phyloP scores from a whole-genome alignment of 2,888 invertebrate species.

The Uropetala carovei region DNA sequence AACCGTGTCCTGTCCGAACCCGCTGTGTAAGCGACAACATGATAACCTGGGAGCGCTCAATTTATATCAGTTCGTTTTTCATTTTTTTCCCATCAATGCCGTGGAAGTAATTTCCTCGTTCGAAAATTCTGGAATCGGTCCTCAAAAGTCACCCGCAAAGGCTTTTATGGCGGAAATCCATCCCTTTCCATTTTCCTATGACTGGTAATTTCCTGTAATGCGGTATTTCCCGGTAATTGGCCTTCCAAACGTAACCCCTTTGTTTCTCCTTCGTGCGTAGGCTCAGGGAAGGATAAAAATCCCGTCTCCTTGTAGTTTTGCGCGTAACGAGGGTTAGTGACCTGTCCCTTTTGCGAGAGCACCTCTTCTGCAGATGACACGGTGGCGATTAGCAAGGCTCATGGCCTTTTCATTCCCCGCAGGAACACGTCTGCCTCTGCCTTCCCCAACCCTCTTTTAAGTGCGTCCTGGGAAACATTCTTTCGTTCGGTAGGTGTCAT shows the following conservation, averaged over 20 bases:
- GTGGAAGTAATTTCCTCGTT: too few relatives aligned
- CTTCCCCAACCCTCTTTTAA: not conserved
- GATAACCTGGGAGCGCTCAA: too few relatives aligned
- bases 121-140: too few relatives aligned
- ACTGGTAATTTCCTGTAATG: not conserved
- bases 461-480: not conserved
- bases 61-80: too few relatives aligned
- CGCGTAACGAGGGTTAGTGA: conserved; percentile 60
- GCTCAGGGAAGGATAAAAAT: not conserved
- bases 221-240: conserved; percentile 17
- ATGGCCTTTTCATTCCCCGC: not conserved
- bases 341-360: not conserved
- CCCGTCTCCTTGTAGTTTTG: not conserved
- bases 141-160: too few relatives aligned
- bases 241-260: not conserved
- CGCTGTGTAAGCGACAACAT: too few relatives aligned
- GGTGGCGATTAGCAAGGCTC: conserved; percentile 36
- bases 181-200: not conserved
- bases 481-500: not conserved
- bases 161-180: too few relatives aligned
- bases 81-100: too few relatives aligned
- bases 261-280: not conserved
- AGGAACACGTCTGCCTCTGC: not conserved
- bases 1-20: too few relatives aligned
- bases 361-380: conserved; percentile 8